Base-by-base conservation (phyloP, 2,888 invertebrate species). In the Ichneumoninae sp. region DNA sequence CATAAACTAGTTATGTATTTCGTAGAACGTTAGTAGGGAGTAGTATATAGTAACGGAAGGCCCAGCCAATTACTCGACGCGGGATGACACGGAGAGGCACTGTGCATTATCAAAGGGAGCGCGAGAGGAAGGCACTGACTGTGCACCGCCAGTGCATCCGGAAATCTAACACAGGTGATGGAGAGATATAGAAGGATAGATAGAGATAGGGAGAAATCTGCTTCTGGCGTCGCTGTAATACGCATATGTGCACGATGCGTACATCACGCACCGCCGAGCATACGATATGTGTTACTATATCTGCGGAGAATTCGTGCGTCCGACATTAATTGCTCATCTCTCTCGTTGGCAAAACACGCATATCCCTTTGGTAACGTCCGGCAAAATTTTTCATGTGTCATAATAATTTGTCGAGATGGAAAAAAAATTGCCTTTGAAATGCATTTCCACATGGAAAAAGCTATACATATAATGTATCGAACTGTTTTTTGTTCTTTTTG, bases 61-160 rank as follows among this genome's bases (percentile, higher is more conserved):
- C 76, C 40, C 76, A 83, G 76, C 85, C 79, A 85, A 82, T 85
- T 85, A 83, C 70, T 83, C 84, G 73, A 70, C 84, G 73, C 77
- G 81, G 77, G 77, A 84, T 79, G 84, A 84, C 77, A 74, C 84
- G 76, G 33, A 76, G 76, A 76, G 10, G 66, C 76, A 54, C 76
- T 66, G 89, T 87, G 89, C 90, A 87, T 88, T 89, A 87, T 87
- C 83, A 85, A 79, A 83, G 75, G 85, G 71, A 82, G 73, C 83
- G 69, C 73, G 47, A 26, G 70, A 60, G 47, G 50, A 75, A 71
- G 50, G 76, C 71, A 65, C 30, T 69, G 74, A 47, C 70, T 81
- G 84, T 54, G 82, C 57, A 69, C 66, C 66, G 75, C 66, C 70
- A 66, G 33, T 57, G 77, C 81, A 79, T 79, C 78, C 82, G 79